Base-by-base conservation (phyloP, 2,888 invertebrate species). In the Nysson spinosus region DNA sequence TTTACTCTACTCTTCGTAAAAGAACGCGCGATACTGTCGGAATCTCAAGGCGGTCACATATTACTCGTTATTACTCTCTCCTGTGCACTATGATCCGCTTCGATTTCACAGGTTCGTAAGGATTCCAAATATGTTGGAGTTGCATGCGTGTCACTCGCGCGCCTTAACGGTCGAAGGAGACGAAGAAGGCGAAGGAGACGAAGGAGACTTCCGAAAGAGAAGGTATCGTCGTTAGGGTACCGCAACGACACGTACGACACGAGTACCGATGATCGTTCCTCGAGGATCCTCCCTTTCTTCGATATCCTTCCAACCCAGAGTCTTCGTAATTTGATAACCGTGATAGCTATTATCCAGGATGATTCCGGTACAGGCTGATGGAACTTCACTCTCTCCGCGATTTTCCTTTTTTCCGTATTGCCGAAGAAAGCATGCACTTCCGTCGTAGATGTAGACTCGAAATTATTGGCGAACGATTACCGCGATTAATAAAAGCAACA, bases 131-230 rank as follows among this genome's bases (percentile, higher is more conserved):
- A n/a, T n/a, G n/a, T n/a, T n/a, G n/a, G n/a, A n/a, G n/a, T n/a
- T 17, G 39, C 30, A 17, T n/a, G 40, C 9, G 3, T 62, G 44
- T 57, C 51, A 58, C 63, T 47, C 28, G 63, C 55, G 43, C 51
- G 30, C 19, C 42, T 44, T 44, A 30, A 43, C 50, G 37, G 49
- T 52, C 62, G 54, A 57, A 35, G 42, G 24, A 30, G 61, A 20
- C 16, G 62, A 28, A 22, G 51, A 26, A 32, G 17, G 17, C 14
- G 30, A 16, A 17, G 30, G 17, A 14, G 43, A 26, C 11, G 32
- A 55, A 32, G 9, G 20, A 14, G n/a, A n/a, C n/a, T n/a, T n/a
- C n/a, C n/a, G n/a, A n/a, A n/a, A n/a, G n/a, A n/a, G n/a, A n/a
- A n/a, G n/a, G n/a, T n/a, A n/a, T n/a, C n/a, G n/a, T n/a, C n/a